These are phyloP conservation scores for Noctua fimbriata DNA, from an alignment of 2,888 invertebrate species.

Conservation along the genomic window DNA sequence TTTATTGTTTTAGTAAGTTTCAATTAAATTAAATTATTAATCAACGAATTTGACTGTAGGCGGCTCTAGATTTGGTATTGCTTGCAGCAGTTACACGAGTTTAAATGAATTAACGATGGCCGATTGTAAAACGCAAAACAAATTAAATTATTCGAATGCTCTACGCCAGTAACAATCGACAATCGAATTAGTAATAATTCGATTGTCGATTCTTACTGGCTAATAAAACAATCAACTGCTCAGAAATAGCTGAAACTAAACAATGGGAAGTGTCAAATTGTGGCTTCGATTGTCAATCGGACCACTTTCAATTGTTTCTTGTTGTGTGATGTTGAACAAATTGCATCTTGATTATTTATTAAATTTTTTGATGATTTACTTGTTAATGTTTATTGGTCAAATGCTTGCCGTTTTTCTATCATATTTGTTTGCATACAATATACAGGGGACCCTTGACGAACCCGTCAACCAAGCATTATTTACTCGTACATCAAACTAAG, in stretches of 20 bases:
- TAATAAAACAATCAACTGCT: constrained; percentile 42
- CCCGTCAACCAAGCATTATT: too few species aligned
- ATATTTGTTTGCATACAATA: not conserved
- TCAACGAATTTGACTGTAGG: constrained; percentile 50
- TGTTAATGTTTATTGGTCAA: not conserved
- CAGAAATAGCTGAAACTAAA: constrained; percentile 7
- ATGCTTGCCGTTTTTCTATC: not conserved
- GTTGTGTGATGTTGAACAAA: constrained; percentile 1
- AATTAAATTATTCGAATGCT: constrained; percentile 52
- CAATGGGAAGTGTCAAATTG: constrained; percentile 25
- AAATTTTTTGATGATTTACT: not conserved
- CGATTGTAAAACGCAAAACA: constrained; percentile 38
- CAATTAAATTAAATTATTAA: constrained; percentile 62
- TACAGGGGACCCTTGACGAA: not conserved
- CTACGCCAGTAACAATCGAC: too few species aligned
- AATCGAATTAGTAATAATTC: constrained; percentile 39
- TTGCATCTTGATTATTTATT: not conserved
- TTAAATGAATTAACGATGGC: constrained; percentile 47
- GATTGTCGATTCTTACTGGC: constrained; percentile 38
- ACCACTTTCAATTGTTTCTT: constrained; percentile 37
- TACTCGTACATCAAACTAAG: too few species aligned
- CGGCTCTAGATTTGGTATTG: constrained; percentile 59
- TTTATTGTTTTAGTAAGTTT: constrained; percentile 52
- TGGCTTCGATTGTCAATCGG: constrained; percentile 13
- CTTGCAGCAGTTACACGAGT: constrained; percentile 52